A percentile compares a stretch with the other conserved stretches of the same genome.
These are phyloP conservation scores for Nowickia ferox DNA, from an alignment of 2,888 invertebrate species.

Conservation along the genomic window DNA sequence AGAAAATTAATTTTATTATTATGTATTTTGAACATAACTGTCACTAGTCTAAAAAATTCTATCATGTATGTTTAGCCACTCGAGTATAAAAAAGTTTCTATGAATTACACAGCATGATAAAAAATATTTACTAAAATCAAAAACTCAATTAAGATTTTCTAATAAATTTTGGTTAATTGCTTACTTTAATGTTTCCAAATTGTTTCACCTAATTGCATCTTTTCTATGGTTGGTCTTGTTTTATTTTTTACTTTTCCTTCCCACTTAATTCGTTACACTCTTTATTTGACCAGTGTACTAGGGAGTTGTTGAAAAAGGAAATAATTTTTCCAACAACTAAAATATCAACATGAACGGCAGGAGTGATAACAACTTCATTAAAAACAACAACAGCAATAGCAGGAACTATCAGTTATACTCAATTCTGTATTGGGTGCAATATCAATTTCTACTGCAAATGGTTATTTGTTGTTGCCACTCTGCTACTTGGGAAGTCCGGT, in stretches of 20 bases:
- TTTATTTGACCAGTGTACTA: neutral
- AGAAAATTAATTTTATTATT: too few species aligned
- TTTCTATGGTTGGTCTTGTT: slow-evolving; percentile 18
- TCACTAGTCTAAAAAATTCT: neutral
- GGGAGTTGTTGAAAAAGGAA: slow-evolving; percentile 16
- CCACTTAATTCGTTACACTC: slow-evolving; percentile 44
- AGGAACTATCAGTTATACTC: slow-evolving; percentile 12
- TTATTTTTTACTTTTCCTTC: slow-evolving; percentile 5
- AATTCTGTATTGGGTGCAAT: slow-evolving; percentile 55
- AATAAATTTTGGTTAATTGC: slow-evolving; percentile 47
- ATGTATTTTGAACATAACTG: neutral
- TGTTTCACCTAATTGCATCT: slow-evolving; percentile 40
- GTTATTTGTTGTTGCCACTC: slow-evolving; percentile 76
- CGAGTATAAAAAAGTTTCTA: slow-evolving; percentile 24
- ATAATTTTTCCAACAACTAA: slow-evolving; percentile 16
- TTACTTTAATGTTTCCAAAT: slow-evolving; percentile 11
- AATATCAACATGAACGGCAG: slow-evolving; percentile 35
- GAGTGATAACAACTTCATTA: slow-evolving; percentile 15
- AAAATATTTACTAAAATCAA: neutral
- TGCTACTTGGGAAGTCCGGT: slow-evolving; percentile 76
- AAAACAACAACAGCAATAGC: neutral
- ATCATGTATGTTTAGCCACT: slow-evolving; percentile 25
- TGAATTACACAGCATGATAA: slow-evolving; percentile 16
- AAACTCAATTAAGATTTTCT: slow-evolving; percentile 43
- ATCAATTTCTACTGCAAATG: slow-evolving; percentile 76